These are phyloP conservation scores for Papilio polyxenes DNA, from an alignment of 1,140 invertebrate genomes.

Conservation along the genomic window DNA sequence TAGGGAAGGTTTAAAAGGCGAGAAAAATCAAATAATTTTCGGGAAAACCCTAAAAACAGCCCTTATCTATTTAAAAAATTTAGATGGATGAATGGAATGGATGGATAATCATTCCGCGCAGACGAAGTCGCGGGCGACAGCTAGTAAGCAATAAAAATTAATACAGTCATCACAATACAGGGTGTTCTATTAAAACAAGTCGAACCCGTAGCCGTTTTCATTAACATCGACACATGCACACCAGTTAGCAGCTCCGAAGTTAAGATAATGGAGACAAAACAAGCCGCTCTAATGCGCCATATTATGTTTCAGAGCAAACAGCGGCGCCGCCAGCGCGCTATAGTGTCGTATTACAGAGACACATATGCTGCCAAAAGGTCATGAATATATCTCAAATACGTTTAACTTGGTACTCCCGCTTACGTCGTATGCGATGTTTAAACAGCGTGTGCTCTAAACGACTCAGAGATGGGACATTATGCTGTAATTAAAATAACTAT, in stretches of 20 bases:
- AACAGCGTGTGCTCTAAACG: slow-evolving; percentile 1
- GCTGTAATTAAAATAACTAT: background rate
- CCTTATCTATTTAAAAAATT: too few relatives aligned
- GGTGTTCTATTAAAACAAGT: background rate
- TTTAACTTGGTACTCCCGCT: slow-evolving; percentile 5
- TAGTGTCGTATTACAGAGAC: slow-evolving; percentile 66
- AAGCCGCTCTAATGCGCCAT: slow-evolving; percentile 70
- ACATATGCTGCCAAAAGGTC: slow-evolving; percentile 68
- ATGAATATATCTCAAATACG: slow-evolving; percentile 60
- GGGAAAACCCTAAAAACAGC: too few relatives aligned
- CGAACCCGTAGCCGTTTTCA: background rate
- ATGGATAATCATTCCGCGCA: too few relatives aligned
- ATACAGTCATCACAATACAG: background rate
- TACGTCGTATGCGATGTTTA: slow-evolving; percentile 23
- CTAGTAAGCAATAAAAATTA: background rate
- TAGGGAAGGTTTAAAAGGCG: too few relatives aligned
- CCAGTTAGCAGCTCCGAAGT: slow-evolving; percentile 71
- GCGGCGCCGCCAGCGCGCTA: slow-evolving; percentile 49
- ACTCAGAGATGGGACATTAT: slow-evolving; percentile 17
- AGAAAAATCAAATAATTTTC: too few relatives aligned
- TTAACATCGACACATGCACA: slow-evolving; percentile 51
- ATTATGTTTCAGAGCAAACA: slow-evolving; percentile 72
- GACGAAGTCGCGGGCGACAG: too few relatives aligned
- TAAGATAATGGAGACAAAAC: slow-evolving; percentile 75
- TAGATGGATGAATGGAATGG: too few relatives aligned